Conservation (phyloP, 2,888 invertebrate genomes). For the Timema cristinae region DNA sequence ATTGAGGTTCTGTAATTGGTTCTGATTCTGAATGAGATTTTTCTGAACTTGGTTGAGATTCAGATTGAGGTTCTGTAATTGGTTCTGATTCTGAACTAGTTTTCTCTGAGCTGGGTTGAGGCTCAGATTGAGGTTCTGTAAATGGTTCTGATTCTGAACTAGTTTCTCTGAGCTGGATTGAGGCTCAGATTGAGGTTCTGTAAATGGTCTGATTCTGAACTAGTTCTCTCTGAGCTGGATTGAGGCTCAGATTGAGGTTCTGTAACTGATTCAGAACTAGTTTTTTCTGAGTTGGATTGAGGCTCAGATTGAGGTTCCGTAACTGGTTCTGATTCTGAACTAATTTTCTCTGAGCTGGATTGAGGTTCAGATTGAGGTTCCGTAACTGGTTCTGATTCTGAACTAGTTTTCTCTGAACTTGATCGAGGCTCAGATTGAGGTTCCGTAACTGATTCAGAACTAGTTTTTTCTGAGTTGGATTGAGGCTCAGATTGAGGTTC, state of each 20-base stretch:
- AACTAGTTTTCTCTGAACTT: no score
- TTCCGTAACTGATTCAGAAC: slow-evolving; percentile 31
- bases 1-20: not conserved
- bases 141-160: no score
- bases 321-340: no score
- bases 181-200: slow-evolving; percentile 38
- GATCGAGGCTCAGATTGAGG: slow-evolving; percentile 36
- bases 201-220: slow-evolving; percentile 25
- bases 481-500: slow-evolving; percentile 31
- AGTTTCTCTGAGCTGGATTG: no score
- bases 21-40: not conserved
- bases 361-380: no score
- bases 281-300: not conserved
- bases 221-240: not conserved
- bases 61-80: slow-evolving; percentile 28
- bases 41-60: slow-evolving; percentile 33
- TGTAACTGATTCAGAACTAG: slow-evolving; percentile 30
- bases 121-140: no score
- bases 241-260: slow-evolving; percentile 31
- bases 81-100: no score
- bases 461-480: not conserved
- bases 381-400: no score
- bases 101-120: no score
- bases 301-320: not conserved
- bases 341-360: no score